phyloP scores from a whole-genome alignment of 2,113 vertebrate species.

The Onychostoma macrolepis region DNA sequence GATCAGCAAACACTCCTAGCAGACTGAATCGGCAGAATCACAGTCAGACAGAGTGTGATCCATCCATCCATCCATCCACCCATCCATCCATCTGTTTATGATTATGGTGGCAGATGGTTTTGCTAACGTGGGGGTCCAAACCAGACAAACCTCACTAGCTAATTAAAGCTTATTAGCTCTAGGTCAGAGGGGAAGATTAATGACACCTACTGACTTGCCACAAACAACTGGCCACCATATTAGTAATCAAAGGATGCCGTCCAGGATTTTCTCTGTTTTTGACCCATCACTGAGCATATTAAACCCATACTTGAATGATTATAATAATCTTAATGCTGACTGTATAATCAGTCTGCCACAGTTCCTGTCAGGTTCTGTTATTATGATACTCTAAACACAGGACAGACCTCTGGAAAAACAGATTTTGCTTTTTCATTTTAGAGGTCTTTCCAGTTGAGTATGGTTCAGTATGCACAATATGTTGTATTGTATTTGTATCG shows the following conservation, averaged over 20 bases:
- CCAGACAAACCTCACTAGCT: not conserved
- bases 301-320: slow-evolving; percentile 31
- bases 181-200: not conserved
- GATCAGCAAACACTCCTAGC: slow-evolving; percentile 34
- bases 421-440: not conserved
- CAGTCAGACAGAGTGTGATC: not conserved
- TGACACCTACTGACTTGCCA: not conserved
- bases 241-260: slow-evolving; percentile 38
- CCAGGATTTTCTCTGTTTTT: slow-evolving; percentile 55
- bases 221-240: slow-evolving; percentile 33
- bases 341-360: not conserved
- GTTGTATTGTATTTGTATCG: not conserved
- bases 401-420: not conserved
- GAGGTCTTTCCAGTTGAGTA: not conserved
- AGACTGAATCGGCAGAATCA: slow-evolving; percentile 9
- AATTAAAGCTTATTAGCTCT: slow-evolving; percentile 35
- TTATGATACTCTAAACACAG: not conserved
- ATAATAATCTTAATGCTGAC: slow-evolving; percentile 1
- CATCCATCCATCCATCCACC: not conserved
- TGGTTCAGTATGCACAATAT: not conserved
- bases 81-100: not conserved
- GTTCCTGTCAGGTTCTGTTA: not conserved
- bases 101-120: slow-evolving; percentile 24
- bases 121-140: not conserved
- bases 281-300: slow-evolving; percentile 15